Conservation (phyloP, 2,888 invertebrate genomes). For the Drosophila suboccidentalis region DNA sequence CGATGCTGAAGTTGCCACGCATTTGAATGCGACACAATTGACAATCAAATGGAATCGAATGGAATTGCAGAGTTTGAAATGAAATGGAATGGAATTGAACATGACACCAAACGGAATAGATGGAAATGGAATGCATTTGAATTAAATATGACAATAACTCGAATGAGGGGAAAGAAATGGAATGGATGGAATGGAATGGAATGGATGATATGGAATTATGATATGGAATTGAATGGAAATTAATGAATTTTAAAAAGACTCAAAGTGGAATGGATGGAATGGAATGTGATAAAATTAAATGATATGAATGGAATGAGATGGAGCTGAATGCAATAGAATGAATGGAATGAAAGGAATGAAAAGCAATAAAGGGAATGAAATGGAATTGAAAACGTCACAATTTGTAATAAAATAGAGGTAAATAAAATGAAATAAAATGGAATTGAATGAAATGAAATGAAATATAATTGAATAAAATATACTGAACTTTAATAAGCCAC, state of each 20-base stretch:
- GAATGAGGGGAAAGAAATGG: neutral
- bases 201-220: too few relatives aligned
- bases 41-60: slow-evolving; percentile 15
- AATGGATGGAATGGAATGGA: neutral
- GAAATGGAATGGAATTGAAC: neutral
- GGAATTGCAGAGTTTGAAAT: slow-evolving; percentile 5
- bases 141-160: neutral
- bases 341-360: too few relatives aligned
- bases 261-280: neutral
- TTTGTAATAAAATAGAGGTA: too few relatives aligned
- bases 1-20: slow-evolving; percentile 39
- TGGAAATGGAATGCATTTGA: neutral
- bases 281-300: neutral
- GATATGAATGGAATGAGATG: too few relatives aligned
- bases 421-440: neutral
- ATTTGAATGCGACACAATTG: slow-evolving; percentile 32
- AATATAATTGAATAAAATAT: neutral
- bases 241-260: neutral
- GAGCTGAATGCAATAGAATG: neutral
- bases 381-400: too few relatives aligned
- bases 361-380: neutral
- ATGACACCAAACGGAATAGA: neutral
- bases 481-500: too few relatives aligned
- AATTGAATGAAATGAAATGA: neutral
- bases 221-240: neutral